Base-by-base conservation (phyloP, 2,113 vertebrate species). In the Fulmarus glacialis region DNA sequence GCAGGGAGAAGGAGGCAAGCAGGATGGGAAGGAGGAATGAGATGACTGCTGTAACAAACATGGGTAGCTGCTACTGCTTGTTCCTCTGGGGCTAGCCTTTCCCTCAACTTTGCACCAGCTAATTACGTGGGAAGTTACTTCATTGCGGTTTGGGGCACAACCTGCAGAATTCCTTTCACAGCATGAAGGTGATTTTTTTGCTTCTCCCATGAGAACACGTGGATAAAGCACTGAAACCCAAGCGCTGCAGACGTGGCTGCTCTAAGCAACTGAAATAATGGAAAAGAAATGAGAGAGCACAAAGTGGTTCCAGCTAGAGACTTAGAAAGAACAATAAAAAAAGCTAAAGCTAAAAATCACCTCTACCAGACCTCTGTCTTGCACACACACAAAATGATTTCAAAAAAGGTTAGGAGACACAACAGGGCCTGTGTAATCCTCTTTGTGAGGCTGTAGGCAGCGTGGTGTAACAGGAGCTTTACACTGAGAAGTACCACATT, bases 381-480 rank as follows among this genome's bases (percentile, higher is more conserved):
- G 29, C 48, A 66, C 14, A 17, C 32, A 74, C n/a, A 70, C 24
- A 87, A 60, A 71, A 58, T 48, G 6, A 45, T 75, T 92, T 82
- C 47, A 58, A 58, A 73, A 89, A 90, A 62, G 64, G 55, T 82
- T 34, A 86, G 59, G 27, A 82, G 45, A 80, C 34, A 77, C 26
- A 89, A 75, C n/a, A 96, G 62, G 75, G 50, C 60, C 75, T 2
- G 1, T 83, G 66, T 92, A 94, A 96, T 96, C 89, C 70, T 93
- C 95, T 96, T 93, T 74, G 67, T 58, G 32, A 77, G 20, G 48
- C 48, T 88, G 38, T 8, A 94, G 67, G n/a, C 68, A 94, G 68
- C 23, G 2, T 12, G 52, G 88, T 86, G 78, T 79, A 95, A 95
- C 36, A 94, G 87, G 52, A 96, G 89, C 88, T 96, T 97, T 87